Evolutionary conservation across 2,113 vertebrate genomes (phyloP).

Genomic region (Labrus mixtus): DNA sequence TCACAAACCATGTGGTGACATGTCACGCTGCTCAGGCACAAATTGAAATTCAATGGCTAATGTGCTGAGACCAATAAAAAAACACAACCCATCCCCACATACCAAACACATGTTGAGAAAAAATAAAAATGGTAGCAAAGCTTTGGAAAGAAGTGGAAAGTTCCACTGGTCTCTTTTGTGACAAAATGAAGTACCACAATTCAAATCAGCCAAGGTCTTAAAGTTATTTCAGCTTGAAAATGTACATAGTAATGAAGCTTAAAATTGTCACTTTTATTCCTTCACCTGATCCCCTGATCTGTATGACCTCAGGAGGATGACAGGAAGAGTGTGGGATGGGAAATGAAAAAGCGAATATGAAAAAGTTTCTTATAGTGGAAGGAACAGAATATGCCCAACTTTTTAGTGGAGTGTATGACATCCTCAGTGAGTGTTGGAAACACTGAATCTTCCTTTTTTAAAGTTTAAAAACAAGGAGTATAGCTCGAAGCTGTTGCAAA

Average conservation of each 20-base stretch:
- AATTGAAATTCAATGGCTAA: conserved; percentile 26
- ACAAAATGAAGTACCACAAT: neutral
- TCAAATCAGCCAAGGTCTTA: neutral
- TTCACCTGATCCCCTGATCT: neutral
- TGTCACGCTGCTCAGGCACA: conserved; percentile 10
- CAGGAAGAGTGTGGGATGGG: neutral
- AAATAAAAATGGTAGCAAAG: neutral
- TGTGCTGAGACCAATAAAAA: conserved; percentile 16
- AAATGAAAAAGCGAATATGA: neutral
- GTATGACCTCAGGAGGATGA: conserved; percentile 6
- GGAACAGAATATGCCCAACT: neutral
- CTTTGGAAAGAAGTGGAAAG: neutral
- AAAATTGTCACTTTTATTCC: neutral
- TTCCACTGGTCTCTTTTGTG: neutral
- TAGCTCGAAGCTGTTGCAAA: neutral
- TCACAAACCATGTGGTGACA: conserved; percentile 4
- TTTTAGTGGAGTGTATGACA: neutral
- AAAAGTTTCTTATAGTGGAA: neutral
- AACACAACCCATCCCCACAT: neutral
- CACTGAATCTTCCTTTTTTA: neutral
- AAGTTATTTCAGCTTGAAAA: neutral
- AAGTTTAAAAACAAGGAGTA: neutral
- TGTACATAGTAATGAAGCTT: neutral
- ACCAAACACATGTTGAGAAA: neutral
- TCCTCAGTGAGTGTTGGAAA: neutral